Evolutionary conservation across 1,140 invertebrate genomes (phyloP).

Genomic region (Neodiprion virginianus): DNA sequence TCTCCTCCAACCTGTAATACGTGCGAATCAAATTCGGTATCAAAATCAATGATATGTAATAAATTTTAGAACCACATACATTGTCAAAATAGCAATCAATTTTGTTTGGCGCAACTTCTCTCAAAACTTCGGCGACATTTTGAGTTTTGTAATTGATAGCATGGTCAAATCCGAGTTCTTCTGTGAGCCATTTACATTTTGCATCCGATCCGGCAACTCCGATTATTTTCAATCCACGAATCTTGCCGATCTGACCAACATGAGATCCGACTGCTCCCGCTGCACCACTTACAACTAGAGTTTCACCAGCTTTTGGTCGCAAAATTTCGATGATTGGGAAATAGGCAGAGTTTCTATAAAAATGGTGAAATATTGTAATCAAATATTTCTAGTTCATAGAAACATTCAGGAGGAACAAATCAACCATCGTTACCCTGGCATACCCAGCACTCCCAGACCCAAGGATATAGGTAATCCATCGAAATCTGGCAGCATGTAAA

Average conservation of each 20-base stretch:
- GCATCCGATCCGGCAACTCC: conserved; percentile 70
- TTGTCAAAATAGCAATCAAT: conserved; percentile 68
- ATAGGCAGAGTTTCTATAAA: conserved; percentile 68
- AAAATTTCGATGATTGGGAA: conserved; percentile 68
- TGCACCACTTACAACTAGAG: conserved; percentile 66
- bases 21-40: too few species aligned
- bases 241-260: conserved; percentile 70
- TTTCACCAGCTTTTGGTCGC: conserved; percentile 66
- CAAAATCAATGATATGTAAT: too few species aligned
- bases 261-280: conserved; percentile 69
- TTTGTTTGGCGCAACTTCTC: conserved; percentile 60
- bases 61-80: conserved; percentile 41
- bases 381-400: too few species aligned
- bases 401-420: too few species aligned
- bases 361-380: conserved; percentile 10
- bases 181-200: conserved; percentile 68
- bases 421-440: conserved; percentile 65
- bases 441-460: conserved; percentile 67
- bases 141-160: conserved; percentile 70
- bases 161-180: conserved; percentile 67
- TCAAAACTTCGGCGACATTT: conserved; percentile 60
- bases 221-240: conserved; percentile 64
- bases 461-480: conserved; percentile 65
- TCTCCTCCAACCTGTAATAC: conserved; percentile 55
- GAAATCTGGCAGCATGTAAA: conserved; percentile 62